Base-by-base conservation (phyloP, 2,113 vertebrate genomes). In the Dunckerocampus dactyliophorus region DNA sequence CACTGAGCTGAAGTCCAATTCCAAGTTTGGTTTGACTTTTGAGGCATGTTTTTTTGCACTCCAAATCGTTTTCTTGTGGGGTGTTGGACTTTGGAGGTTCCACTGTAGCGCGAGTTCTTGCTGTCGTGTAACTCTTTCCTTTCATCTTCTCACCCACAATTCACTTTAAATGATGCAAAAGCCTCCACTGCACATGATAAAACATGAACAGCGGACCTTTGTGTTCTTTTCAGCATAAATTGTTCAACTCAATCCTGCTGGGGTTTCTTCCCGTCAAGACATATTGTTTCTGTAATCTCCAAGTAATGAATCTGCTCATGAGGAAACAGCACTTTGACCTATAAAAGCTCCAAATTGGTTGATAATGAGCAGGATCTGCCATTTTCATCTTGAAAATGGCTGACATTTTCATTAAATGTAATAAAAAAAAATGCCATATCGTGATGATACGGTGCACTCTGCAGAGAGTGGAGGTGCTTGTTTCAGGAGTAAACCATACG, bases 361-460 rank as follows among this genome's bases (percentile, higher is more conserved):
- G 57, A 34, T 65, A 57, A 63, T 28, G 39, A 67, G 43, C 54
- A 65, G 55, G 71, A 65, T 46, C 22, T 51, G 58, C 46, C 64
- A 54, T 64, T 55, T 64, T 76, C 16, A 70, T 79, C 31, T 63
- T 22, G 62, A 62, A 34, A 31, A 8, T 55, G 31, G 17, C 31
- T n/a, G 34, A 37, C 31, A 39, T 55, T 20, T 19, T 63, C 65
- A 69, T 47, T 19, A 67, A 59, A 49, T 47, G 43, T 52, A 28
- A 17, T 47, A 8, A 28, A 46, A 45, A n/a, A 46, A 47, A 31
- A 46, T 47, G 21, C 46, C 61, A 63, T 71, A 75, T 69, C 11
- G 72, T 65, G 61, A 51, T 65, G 67, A 72, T 67, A 71, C 61
- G 63, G 53, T 57, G 51, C 62, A 48, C 47, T 62, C 24, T 56